Percentiles rank a stretch among this genome's conserved stretches.
phyloP scores from a whole-genome alignment of 2,888 invertebrate genomes.

The Tiliacea aurago region DNA sequence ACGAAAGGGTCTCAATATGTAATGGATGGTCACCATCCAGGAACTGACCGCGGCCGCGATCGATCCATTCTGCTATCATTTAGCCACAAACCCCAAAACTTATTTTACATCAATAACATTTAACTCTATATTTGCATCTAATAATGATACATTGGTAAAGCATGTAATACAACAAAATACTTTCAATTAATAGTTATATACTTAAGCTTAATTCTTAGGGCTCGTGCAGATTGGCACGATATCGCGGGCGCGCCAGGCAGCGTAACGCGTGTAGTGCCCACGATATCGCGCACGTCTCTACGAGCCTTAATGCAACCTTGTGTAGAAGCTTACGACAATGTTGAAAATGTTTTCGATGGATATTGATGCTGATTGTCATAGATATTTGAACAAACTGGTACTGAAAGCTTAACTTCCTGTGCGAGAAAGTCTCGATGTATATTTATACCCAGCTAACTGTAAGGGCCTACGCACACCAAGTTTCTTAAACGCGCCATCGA shows the following conservation, averaged over 20 bases:
- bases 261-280: too few species aligned
- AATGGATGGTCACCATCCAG: not conserved
- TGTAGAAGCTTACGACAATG: not conserved
- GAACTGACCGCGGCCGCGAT: not conserved
- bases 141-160: not conserved
- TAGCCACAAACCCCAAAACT: not conserved
- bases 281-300: too few species aligned
- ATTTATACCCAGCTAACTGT: not conserved
- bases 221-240: too few species aligned
- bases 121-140: not conserved
- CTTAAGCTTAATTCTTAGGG: too few species aligned
- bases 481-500: too few species aligned
- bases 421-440: constrained; percentile 2
- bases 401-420: not conserved
- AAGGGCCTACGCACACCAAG: too few species aligned
- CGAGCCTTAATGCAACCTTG: too few species aligned
- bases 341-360: not conserved
- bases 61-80: not conserved
- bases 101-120: not conserved
- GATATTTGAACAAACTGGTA: not conserved
- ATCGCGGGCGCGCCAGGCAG: too few species aligned
- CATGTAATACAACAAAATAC: not conserved
- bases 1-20: not conserved
- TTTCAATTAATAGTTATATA: not conserved
- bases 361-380: not conserved